These are phyloP conservation scores for Sebastes taczanowskii DNA, from an alignment of 2,797 vertebrate genomes.

Conservation along the genomic window DNA sequence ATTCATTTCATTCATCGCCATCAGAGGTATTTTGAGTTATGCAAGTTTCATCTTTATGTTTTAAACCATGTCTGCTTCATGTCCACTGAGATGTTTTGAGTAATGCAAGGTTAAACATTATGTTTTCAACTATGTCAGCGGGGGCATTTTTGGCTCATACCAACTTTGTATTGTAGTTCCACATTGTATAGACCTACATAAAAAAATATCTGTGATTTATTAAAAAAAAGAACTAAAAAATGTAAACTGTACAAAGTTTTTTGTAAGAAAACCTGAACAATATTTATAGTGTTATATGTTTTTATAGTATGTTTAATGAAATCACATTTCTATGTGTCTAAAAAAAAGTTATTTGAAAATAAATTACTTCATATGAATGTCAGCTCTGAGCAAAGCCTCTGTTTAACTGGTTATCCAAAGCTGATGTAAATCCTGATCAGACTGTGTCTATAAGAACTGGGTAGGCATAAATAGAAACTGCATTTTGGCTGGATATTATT, in stretches of 20 bases:
- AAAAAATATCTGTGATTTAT: conserved; percentile 72
- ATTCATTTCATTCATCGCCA: conserved; percentile 50
- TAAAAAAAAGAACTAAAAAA: conserved; percentile 65
- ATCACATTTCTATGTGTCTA: conserved; percentile 80
- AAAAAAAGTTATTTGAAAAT: conserved; percentile 69
- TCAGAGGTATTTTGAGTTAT: conserved; percentile 61
- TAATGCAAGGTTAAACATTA: conserved; percentile 42
- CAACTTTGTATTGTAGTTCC: conserved; percentile 76
- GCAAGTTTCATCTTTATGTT: conserved; percentile 47
- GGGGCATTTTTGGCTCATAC: conserved; percentile 67
- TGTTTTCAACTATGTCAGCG: conserved; percentile 48
- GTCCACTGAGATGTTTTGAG: conserved; percentile 42
- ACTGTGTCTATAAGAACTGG: conserved; percentile 48
- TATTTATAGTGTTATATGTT: conserved; percentile 85
- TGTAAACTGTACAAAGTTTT: conserved; percentile 81
- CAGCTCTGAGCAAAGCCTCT: conserved; percentile 66
- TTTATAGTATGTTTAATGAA: conserved; percentile 79
- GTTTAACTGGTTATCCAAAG: conserved; percentile 62
- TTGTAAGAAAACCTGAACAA: conserved; percentile 82
- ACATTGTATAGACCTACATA: conserved; percentile 66
- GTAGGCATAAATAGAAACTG: conserved; percentile 62
- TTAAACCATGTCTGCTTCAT: conserved; percentile 29
- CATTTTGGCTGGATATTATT: conserved; percentile 75
- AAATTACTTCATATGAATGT: conserved; percentile 76
- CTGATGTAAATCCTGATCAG: conserved; percentile 63